Evolutionary conservation across 1,140 invertebrate species (phyloP).

Genomic region (Anastrepha ludens): DNA sequence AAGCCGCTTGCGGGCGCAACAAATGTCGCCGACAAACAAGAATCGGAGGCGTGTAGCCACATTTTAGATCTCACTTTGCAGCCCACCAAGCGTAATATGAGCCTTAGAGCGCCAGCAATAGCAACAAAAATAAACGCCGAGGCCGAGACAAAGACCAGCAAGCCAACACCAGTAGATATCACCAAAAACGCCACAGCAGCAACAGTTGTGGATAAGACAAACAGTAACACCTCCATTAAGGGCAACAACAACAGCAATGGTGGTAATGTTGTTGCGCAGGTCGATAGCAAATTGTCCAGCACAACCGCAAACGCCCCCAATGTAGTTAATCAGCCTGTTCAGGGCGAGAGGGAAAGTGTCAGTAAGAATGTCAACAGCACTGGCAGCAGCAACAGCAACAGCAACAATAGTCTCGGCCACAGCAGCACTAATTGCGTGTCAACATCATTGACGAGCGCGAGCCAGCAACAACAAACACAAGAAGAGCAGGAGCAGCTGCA

Average conservation of each 20-base stretch:
- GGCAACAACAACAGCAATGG: neutral
- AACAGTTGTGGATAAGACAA: neutral
- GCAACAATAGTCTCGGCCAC: constrained; percentile 49
- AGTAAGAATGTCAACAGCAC: neutral
- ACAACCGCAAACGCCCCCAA: constrained; percentile 1
- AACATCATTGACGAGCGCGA: neutral
- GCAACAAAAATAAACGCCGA: neutral
- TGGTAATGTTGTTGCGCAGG: neutral
- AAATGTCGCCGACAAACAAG: neutral
- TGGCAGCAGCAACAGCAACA: neutral
- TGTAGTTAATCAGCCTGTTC: neutral
- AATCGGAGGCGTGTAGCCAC: neutral
- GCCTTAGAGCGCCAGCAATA: neutral
- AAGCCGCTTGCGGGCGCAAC: neutral
- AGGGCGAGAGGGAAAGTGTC: neutral
- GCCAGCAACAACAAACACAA: neutral
- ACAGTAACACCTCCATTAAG: neutral
- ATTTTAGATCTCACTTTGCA: constrained; percentile 41
- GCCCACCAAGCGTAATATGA: neutral
- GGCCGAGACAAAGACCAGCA: neutral
- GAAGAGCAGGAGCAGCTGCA: constrained; percentile 10
- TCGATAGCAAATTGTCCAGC: neutral
- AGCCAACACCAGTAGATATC: neutral
- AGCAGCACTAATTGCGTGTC: constrained; percentile 20
- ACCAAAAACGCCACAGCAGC: neutral